These are phyloP conservation scores for Hiodon alosoides DNA, from an alignment of 2,113 vertebrate genomes.

Conservation along the genomic window DNA sequence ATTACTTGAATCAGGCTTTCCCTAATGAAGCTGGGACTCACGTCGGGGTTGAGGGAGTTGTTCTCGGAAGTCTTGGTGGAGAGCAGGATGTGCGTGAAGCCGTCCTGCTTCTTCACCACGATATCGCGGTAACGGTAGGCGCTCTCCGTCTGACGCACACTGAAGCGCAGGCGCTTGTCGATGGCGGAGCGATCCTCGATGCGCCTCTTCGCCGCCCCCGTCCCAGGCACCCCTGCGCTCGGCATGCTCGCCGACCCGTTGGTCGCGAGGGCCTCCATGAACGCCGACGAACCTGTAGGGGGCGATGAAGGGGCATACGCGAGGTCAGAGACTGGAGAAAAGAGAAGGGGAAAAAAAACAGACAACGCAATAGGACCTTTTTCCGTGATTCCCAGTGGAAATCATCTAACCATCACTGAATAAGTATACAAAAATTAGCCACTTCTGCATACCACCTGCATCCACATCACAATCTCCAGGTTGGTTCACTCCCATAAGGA, in stretches of 20 bases:
- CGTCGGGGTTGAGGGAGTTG: constrained; percentile 92
- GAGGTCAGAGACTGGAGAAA: not conserved
- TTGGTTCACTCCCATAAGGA: too few relatives aligned
- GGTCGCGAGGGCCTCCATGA: constrained; percentile 76
- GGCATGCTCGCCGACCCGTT: constrained; percentile 71
- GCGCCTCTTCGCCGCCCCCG: constrained; percentile 68
- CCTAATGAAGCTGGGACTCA: constrained; percentile 37
- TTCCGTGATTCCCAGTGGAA: too few relatives aligned
- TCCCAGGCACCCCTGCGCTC: constrained; percentile 63
- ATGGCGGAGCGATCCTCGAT: constrained; percentile 84
- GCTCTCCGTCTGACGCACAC: constrained; percentile 91
- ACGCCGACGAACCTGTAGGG: constrained; percentile 67
- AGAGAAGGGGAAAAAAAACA: too few relatives aligned
- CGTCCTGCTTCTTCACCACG: constrained; percentile 93
- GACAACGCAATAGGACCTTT: too few relatives aligned
- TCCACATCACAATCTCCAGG: too few relatives aligned
- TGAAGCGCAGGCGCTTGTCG: constrained; percentile 90
- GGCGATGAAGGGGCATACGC: not conserved
- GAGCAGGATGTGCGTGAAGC: constrained; percentile 94
- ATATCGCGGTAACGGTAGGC: constrained; percentile 96
- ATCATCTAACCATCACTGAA: too few relatives aligned
- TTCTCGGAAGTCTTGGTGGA: constrained; percentile 94
- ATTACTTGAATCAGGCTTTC: not conserved
- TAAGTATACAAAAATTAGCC: too few relatives aligned
- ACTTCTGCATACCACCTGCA: too few relatives aligned